These are phyloP conservation scores for Diplodus puntazzo DNA, from an alignment of 2,797 vertebrate genomes.

Conservation along the genomic window DNA sequence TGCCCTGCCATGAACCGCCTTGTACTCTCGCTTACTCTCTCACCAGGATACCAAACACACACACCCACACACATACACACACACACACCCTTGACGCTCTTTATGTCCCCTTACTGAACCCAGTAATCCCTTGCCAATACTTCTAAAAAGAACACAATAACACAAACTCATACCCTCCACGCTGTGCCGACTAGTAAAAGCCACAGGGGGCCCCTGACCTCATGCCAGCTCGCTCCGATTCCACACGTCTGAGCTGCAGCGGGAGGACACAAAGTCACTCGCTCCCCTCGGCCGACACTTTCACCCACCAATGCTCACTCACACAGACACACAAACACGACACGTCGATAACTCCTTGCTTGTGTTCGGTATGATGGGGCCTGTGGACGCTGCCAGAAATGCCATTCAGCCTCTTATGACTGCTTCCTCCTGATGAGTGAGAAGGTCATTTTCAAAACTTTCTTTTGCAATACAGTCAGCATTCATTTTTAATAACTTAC, in stretches of 20 bases:
- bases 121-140: conserved; percentile 44
- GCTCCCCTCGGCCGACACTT: conserved; percentile 29
- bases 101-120: conserved; percentile 53
- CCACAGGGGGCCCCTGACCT: conserved; percentile 57
- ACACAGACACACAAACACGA: background rate
- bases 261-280: conserved; percentile 56
- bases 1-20: conserved; percentile 32
- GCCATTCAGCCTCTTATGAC: conserved; percentile 29
- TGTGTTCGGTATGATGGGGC: conserved; percentile 14
- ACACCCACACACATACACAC: background rate
- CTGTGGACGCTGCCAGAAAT: conserved; percentile 42
- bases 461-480: background rate
- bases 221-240: conserved; percentile 37
- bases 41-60: conserved; percentile 10
- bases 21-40: conserved; percentile 39
- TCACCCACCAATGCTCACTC: conserved; percentile 8
- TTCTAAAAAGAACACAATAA: conserved; percentile 46
- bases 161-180: conserved; percentile 38
- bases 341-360: conserved; percentile 6
- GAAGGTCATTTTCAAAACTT: conserved; percentile 17
- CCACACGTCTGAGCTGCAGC: conserved; percentile 44
- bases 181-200: conserved; percentile 47
- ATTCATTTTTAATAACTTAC: background rate
- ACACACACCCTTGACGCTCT: background rate
- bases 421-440: background rate